A percentile compares a stretch with the other conserved stretches of the same genome.
phyloP scores from a whole-genome alignment of 2,888 invertebrate species.

The Toxonevra muliebris region DNA sequence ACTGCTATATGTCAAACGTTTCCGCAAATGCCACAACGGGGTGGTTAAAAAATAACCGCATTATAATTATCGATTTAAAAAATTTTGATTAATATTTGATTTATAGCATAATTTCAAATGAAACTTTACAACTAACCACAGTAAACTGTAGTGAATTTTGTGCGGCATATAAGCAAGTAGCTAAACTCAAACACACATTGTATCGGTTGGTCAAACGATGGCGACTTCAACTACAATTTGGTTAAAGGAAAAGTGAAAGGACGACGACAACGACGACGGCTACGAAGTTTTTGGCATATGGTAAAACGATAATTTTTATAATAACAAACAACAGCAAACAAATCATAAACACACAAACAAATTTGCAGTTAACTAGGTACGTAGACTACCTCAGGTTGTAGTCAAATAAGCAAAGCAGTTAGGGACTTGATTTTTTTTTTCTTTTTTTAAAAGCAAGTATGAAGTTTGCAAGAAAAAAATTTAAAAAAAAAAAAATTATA shows the following conservation, averaged over 20 bases:
- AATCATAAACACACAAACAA: background rate
- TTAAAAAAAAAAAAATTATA: no score
- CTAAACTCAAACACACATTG: background rate
- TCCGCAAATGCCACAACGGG: no score
- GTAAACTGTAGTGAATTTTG: background rate
- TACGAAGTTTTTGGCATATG: no score
- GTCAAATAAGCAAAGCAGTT: no score
- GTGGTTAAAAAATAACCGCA: background rate
- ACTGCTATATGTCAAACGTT: no score
- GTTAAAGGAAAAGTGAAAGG: constrained; percentile 3
- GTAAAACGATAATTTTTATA: no score
- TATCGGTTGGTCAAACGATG: background rate
- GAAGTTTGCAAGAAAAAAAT: no score
- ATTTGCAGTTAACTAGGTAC: background rate
- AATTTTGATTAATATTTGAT: constrained; percentile 11
- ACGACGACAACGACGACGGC: background rate
- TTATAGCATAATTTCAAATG: background rate
- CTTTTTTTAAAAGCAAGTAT: no score
- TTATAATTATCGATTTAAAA: constrained; percentile 8
- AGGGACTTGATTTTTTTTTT: no score
- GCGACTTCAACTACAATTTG: no score
- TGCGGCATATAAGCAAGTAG: background rate
- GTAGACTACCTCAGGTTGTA: no score
- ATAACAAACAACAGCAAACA: background rate
- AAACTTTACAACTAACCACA: background rate